Conservation (phyloP, 2,113 vertebrate species). For the human region DNA sequence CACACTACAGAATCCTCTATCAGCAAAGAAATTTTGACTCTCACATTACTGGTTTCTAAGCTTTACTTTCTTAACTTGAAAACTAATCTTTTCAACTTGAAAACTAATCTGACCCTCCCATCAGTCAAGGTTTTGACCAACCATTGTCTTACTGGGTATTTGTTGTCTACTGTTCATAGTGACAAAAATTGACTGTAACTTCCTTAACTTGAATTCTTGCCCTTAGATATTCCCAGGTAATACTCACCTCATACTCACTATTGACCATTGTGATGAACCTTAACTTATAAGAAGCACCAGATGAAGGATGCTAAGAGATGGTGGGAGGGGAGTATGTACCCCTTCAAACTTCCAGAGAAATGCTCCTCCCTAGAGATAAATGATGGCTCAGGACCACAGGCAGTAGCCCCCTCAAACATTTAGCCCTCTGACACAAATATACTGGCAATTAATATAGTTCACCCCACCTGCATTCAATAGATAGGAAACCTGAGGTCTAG, state of each 20-base stretch:
- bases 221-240: background rate
- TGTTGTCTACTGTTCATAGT: background rate
- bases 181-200: background rate
- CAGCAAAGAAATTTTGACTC: background rate
- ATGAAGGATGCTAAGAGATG: background rate
- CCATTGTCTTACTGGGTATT: background rate
- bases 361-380: background rate
- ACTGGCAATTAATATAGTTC: background rate
- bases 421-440: background rate
- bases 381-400: background rate
- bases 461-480: background rate
- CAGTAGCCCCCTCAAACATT: background rate
- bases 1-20: background rate
- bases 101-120: background rate
- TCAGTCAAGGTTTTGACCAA: background rate
- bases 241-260: background rate
- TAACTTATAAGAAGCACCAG: background rate
- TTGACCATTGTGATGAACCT: background rate
- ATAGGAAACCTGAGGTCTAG: background rate
- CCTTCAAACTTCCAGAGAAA: background rate
- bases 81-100: background rate
- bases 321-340: background rate
- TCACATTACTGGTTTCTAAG: background rate
- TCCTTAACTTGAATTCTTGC: background rate
- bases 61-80: background rate